Percentiles rank a stretch among this genome's conserved stretches.
phyloP scores from a whole-genome alignment of 2,113 vertebrate species.

The Tursiops truncatus region DNA sequence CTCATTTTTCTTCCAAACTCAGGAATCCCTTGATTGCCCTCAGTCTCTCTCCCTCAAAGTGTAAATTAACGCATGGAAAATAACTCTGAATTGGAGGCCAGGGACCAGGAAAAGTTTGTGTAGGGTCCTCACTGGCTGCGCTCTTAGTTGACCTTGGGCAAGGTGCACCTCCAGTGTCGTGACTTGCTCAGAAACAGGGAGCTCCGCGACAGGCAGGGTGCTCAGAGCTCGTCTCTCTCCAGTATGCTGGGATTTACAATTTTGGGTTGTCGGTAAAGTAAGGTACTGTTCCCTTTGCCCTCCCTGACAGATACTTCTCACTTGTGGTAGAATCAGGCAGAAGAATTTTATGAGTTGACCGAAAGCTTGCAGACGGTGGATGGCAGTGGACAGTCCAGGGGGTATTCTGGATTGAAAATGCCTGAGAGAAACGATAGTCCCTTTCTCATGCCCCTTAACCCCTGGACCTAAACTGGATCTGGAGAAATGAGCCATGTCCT shows the following conservation, averaged over 20 bases:
- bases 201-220: background rate
- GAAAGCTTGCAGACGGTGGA: background rate
- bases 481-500: background rate
- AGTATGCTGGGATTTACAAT: background rate
- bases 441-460: background rate
- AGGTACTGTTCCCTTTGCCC: background rate
- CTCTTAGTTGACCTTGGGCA: constrained; percentile 52
- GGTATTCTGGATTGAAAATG: constrained; percentile 1
- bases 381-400: background rate
- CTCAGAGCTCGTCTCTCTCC: background rate
- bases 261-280: background rate
- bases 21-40: constrained; percentile 20
- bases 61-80: background rate
- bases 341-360: background rate
- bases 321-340: background rate
- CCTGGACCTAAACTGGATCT: background rate
- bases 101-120: background rate
- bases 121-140: background rate
- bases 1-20: constrained; percentile 8
- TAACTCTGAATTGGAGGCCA: background rate
- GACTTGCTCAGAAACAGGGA: background rate
- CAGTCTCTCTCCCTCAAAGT: background rate
- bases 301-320: background rate
- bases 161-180: constrained; percentile 28
- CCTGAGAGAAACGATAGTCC: background rate